Evolutionary conservation across 53 echinoderm and acorn worm genomes (phyloP).

Genomic region (Stichopus horrens): DNA sequence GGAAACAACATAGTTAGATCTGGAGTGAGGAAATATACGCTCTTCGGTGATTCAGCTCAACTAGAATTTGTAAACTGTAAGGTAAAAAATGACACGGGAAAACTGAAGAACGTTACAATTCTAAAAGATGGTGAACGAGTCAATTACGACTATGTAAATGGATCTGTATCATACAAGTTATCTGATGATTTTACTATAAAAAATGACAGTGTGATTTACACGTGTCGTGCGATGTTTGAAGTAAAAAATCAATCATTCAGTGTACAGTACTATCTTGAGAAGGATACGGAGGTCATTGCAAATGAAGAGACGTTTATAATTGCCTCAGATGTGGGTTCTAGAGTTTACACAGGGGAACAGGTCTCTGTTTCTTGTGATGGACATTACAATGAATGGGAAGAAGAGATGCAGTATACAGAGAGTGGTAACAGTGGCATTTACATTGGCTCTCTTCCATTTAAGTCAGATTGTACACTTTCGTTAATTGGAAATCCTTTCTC

Average conservation of each 20-base stretch:
- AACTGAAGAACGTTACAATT: background rate
- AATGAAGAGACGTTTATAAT: background rate
- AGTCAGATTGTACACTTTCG: no score
- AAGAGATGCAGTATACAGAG: background rate
- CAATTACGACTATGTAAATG: no score
- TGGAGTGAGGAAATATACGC: background rate
- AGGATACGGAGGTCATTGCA: background rate
- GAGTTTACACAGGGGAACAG: background rate
- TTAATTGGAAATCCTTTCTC: no score
- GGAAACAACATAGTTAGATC: background rate
- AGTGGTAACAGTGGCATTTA: no score
- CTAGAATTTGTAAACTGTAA: background rate
- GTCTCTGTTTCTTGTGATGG: background rate
- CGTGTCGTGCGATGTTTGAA: background rate
- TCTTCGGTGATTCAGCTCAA: background rate
- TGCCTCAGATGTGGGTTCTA: background rate
- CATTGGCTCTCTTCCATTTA: no score
- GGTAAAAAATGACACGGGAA: background rate
- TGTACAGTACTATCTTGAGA: no score
- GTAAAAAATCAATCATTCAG: background rate
- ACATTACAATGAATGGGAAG: background rate
- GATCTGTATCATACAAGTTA: no score
- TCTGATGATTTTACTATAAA: no score
- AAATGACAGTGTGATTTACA: background rate
- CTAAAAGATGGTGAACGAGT: background rate